These are phyloP conservation scores for Nipponia nippon DNA, from an alignment of 2,113 vertebrate species.

Conservation along the genomic window DNA sequence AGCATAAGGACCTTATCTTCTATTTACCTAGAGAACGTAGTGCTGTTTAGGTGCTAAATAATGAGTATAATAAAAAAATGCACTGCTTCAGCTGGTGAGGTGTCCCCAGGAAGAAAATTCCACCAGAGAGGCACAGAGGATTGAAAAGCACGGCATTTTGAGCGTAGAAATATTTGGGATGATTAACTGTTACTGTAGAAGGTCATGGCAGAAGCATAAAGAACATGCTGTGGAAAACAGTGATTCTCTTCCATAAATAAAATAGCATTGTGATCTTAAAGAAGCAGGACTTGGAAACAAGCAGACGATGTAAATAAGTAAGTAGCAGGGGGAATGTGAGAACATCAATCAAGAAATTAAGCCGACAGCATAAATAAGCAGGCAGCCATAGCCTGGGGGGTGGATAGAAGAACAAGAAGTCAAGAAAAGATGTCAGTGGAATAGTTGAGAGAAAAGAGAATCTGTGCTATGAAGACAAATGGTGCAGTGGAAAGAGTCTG, in stretches of 20 bases:
- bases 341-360: slow-evolving; percentile 70
- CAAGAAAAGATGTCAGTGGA: slow-evolving; percentile 45
- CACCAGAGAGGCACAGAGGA: background rate
- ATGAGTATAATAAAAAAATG: background rate
- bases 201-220: slow-evolving; percentile 58
- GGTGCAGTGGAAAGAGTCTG: background rate
- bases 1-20: background rate
- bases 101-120: slow-evolving; percentile 6
- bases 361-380: slow-evolving; percentile 68
- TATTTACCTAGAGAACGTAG: background rate
- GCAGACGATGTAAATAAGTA: slow-evolving; percentile 60
- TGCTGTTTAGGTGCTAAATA: slow-evolving; percentile 27
- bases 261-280: slow-evolving; percentile 41
- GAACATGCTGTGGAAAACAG: slow-evolving; percentile 48
- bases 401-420: slow-evolving; percentile 32
- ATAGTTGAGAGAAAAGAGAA: background rate
- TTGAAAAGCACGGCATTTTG: background rate
- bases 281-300: slow-evolving; percentile 48
- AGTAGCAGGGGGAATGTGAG: slow-evolving; percentile 60
- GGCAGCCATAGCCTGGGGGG: slow-evolving; percentile 51
- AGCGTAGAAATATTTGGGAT: slow-evolving; percentile 7
- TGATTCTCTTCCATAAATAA: slow-evolving; percentile 57
- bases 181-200: slow-evolving; percentile 43
- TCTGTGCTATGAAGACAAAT: slow-evolving; percentile 29
- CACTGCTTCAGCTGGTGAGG: background rate